These are phyloP conservation scores for Dorcus hopei DNA, from an alignment of 2,888 invertebrate species.

Conservation along the genomic window DNA sequence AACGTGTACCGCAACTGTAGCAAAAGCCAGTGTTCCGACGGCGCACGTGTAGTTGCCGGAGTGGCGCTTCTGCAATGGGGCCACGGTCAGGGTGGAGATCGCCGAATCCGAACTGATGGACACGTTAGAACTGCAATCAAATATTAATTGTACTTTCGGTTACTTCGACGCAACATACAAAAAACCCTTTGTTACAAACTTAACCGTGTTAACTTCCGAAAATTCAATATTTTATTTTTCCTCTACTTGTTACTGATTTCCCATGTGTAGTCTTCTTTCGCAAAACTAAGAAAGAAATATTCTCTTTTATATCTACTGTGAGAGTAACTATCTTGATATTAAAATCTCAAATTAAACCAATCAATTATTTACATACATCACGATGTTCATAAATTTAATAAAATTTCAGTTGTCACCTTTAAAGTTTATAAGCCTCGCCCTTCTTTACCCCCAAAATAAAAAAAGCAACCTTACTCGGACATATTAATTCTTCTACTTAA, in stretches of 20 bases:
- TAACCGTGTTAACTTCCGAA: slow-evolving; percentile 6
- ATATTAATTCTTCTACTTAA: no score
- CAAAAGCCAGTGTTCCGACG: slow-evolving; percentile 50
- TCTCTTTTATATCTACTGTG: no score
- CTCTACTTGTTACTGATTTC: slow-evolving; percentile 32
- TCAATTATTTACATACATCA: no score
- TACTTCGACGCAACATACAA: no score
- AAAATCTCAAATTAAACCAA: no score
- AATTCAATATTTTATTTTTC: slow-evolving; percentile 23
- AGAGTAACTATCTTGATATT: no score
- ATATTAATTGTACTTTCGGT: slow-evolving; percentile 6
- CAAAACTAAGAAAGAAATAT: not conserved
- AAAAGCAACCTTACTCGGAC: no score
- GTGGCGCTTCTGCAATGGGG: slow-evolving; percentile 55
- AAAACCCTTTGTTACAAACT: not conserved
- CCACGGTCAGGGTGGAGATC: slow-evolving; percentile 54
- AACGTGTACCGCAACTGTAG: slow-evolving; percentile 60
- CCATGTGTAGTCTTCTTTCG: slow-evolving; percentile 22
- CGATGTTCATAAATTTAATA: no score
- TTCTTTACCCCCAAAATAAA: no score
- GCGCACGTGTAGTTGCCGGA: slow-evolving; percentile 62
- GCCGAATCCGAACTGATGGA: slow-evolving; percentile 43
- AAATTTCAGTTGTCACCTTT: no score
- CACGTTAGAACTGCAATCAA: slow-evolving; percentile 51
- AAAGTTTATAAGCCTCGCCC: no score